phyloP scores from a whole-genome alignment of 2,888 invertebrate species.

The Agelastica alni region DNA sequence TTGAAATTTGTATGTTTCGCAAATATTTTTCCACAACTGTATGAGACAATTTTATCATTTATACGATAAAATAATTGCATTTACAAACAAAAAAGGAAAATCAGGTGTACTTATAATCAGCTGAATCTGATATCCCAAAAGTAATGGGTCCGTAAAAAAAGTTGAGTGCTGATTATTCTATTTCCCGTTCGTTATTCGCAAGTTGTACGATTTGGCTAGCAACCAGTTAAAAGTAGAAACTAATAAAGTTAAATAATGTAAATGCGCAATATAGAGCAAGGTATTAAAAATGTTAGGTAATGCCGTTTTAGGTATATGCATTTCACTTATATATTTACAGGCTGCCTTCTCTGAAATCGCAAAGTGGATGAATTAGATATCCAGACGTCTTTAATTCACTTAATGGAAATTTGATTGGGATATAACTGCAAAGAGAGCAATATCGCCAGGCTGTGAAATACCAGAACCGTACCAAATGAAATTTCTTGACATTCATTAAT shows the following conservation, averaged over 20 bases:
- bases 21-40: too few species aligned
- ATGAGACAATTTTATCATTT: too few species aligned
- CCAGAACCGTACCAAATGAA: slow-evolving; percentile 4
- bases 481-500: not conserved
- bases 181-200: too few species aligned
- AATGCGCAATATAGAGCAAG: not conserved
- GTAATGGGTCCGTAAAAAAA: too few species aligned
- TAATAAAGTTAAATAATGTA: not conserved
- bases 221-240: not conserved
- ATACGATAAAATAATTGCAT: too few species aligned
- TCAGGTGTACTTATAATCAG: too few species aligned
- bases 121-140: too few species aligned
- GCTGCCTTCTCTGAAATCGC: slow-evolving; percentile 6
- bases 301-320: not conserved
- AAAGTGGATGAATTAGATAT: slow-evolving; percentile 22
- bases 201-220: too few species aligned
- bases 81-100: too few species aligned
- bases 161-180: too few species aligned
- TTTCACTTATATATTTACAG: not conserved
- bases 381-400: slow-evolving; percentile 23
- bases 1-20: too few species aligned
- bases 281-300: slow-evolving; percentile 3
- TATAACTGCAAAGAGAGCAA: slow-evolving; percentile 19
- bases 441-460: slow-evolving; percentile 14
- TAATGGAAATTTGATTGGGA: slow-evolving; percentile 25